Evolutionary conservation across 2,797 vertebrate genomes (phyloP).

Genomic region (Gephyroberyx darwinii): DNA sequence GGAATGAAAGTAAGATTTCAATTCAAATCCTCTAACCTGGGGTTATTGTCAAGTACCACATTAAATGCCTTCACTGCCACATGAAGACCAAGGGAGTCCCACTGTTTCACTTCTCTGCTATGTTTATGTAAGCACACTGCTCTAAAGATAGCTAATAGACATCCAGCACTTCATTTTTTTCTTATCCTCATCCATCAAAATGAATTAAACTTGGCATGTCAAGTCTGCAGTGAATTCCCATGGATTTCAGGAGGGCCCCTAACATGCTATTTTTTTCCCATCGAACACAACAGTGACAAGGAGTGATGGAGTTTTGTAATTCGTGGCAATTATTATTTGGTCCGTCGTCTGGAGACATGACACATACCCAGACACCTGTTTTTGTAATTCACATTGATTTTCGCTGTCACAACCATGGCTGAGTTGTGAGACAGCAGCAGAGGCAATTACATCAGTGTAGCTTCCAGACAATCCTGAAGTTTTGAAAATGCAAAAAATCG

Average conservation of each 20-base stretch:
- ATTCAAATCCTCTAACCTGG: conserved; percentile 51
- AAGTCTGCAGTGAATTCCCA: conserved; percentile 71
- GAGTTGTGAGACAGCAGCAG: conserved; percentile 50
- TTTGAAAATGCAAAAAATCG: conserved; percentile 45
- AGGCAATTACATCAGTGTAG: conserved; percentile 63
- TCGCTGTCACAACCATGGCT: conserved; percentile 59
- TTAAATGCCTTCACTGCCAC: conserved; percentile 67
- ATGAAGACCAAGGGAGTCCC: conserved; percentile 63
- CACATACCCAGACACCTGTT: conserved; percentile 75
- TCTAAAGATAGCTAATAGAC: conserved; percentile 81
- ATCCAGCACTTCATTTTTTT: conserved; percentile 70
- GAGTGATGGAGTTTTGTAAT: conserved; percentile 78
- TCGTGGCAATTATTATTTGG: conserved; percentile 79
- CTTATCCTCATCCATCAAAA: conserved; percentile 80
- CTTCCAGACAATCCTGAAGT: conserved; percentile 51
- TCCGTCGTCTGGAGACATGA: conserved; percentile 74
- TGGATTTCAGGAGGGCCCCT: conserved; percentile 73
- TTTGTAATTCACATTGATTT: conserved; percentile 75
- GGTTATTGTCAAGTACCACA: conserved; percentile 54
- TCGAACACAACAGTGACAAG: conserved; percentile 72
- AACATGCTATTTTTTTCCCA: conserved; percentile 54
- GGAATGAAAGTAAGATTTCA: conserved; percentile 58
- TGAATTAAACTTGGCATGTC: conserved; percentile 81
- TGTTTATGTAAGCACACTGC: conserved; percentile 74
- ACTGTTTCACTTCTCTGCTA: conserved; percentile 62